Conservation (phyloP, 2,797 vertebrate species). For the Arctocebus calabarensis region DNA sequence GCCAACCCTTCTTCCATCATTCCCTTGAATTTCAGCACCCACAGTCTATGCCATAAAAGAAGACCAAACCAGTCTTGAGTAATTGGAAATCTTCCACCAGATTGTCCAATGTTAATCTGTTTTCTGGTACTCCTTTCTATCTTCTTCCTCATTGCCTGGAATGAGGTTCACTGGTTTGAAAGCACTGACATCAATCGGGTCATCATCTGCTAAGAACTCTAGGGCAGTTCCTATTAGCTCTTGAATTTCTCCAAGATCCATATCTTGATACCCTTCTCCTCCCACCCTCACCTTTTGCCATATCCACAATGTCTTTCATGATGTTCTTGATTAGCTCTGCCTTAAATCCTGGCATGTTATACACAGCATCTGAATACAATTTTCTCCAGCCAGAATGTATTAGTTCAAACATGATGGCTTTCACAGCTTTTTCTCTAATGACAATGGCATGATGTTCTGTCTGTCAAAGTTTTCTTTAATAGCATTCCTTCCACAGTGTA, state of each 20-base stretch:
- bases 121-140: background rate
- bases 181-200: background rate
- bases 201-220: background rate
- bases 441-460: background rate
- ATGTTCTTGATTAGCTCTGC: background rate
- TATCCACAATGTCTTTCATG: background rate
- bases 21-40: background rate
- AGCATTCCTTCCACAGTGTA: background rate
- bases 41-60: background rate
- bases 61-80: background rate
- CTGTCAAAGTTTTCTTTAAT: background rate
- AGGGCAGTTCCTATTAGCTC: background rate
- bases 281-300: rapidly evolving
- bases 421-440: background rate
- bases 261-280: background rate
- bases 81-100: background rate
- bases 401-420: background rate
- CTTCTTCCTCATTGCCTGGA: background rate
- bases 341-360: background rate
- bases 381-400: background rate
- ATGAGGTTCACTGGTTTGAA: background rate
- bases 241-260: background rate
- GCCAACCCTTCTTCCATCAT: background rate
- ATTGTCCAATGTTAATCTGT: background rate
- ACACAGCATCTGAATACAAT: background rate